These are phyloP conservation scores for Sminthurides bifidus DNA, from an alignment of 1,140 invertebrate species.

Conservation along the genomic window DNA sequence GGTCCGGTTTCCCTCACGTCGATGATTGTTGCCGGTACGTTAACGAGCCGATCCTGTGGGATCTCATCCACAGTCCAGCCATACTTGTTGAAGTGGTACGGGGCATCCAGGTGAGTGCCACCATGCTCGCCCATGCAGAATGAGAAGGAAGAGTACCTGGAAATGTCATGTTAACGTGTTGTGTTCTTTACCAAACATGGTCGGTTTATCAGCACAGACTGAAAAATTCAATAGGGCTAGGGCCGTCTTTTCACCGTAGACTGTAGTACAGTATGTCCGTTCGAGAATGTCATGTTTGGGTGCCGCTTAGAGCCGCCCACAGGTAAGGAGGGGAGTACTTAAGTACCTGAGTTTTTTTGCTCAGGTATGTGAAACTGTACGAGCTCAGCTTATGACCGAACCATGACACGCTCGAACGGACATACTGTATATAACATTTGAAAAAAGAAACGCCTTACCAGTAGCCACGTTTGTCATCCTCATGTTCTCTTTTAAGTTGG, in stretches of 20 bases:
- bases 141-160: constrained; percentile 23
- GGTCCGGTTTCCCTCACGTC: constrained; percentile 17
- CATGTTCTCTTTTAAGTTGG: constrained; percentile 14
- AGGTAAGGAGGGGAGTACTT: no score
- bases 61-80: constrained; percentile 48
- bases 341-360: no score
- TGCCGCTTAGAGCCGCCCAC: no score
- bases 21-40: constrained; percentile 25
- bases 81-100: constrained; percentile 46
- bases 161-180: neutral
- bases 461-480: neutral
- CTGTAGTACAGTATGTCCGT: no score
- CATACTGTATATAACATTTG: neutral
- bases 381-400: no score
- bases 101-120: constrained; percentile 55
- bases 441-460: constrained; percentile 5
- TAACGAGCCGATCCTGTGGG: constrained; percentile 45
- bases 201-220: neutral
- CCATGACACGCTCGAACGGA: no score
- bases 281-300: no score
- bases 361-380: no score
- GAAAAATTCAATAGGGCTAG: no score
- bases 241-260: no score
- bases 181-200: neutral
- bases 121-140: constrained; percentile 43